Evolutionary conservation across 2,888 invertebrate species (phyloP).

Genomic region (Stenichneumon culpator): DNA sequence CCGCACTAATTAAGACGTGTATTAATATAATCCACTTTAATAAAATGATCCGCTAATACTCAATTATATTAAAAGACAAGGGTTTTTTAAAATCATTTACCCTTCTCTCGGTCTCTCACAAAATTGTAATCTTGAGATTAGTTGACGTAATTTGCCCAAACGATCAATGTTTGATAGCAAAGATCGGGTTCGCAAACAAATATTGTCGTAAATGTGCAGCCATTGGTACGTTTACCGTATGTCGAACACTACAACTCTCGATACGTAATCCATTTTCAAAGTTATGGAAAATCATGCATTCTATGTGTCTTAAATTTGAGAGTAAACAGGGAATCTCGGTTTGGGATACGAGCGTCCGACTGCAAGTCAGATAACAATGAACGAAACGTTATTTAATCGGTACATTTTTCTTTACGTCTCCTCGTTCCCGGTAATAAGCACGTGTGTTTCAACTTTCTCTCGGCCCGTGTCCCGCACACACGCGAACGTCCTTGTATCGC

Average conservation of each 20-base stretch:
- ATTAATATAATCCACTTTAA: too few species aligned
- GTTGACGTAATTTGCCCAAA: too few species aligned
- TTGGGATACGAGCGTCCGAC: neutral
- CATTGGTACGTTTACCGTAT: neutral
- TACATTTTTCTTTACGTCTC: slow-evolving; percentile 6
- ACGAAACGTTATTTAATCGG: slow-evolving; percentile 24
- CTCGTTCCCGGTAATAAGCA: slow-evolving; percentile 34
- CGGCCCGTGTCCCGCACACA: slow-evolving; percentile 2
- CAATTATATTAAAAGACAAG: too few species aligned
- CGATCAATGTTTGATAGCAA: too few species aligned
- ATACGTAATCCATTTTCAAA: neutral
- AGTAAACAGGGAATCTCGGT: neutral
- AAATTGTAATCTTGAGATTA: too few species aligned
- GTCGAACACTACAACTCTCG: neutral
- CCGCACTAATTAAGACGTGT: too few species aligned
- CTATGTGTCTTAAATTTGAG: neutral
- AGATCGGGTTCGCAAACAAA: too few species aligned
- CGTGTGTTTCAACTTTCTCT: slow-evolving; percentile 25
- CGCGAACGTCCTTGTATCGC: slow-evolving; percentile 35
- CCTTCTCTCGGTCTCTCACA: too few species aligned
- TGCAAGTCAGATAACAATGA: neutral
- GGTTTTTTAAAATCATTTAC: too few species aligned
- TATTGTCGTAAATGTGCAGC: too few species aligned
- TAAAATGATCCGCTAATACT: too few species aligned
- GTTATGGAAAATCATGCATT: neutral